Conservation (phyloP, 2,797 vertebrate species). For the Liasis olivaceus region DNA sequence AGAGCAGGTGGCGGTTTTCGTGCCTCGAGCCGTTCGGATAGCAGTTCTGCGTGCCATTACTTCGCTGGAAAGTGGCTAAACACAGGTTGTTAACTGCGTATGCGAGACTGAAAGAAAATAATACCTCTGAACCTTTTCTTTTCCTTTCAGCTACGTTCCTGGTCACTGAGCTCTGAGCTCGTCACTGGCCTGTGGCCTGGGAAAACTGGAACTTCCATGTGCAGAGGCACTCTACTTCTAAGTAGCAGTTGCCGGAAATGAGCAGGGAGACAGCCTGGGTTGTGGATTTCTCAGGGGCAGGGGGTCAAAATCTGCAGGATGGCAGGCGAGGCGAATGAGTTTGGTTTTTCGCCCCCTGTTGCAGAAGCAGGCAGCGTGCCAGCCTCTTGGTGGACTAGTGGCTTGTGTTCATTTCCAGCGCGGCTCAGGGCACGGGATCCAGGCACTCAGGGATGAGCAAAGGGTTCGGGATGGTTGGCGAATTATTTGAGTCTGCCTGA, state of each 20-base stretch:
- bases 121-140: neutral
- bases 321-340: neutral
- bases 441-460: neutral
- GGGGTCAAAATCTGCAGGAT: neutral
- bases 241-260: neutral
- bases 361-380: neutral
- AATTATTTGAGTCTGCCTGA: neutral
- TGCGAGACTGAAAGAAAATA: neutral
- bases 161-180: neutral
- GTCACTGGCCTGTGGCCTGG: neutral
- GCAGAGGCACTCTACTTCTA: neutral
- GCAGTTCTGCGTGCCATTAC: rapidly evolving
- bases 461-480: neutral
- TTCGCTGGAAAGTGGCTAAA: neutral
- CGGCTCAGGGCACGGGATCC: no score
- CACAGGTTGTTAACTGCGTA: neutral
- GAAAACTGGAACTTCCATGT: neutral
- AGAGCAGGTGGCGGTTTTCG: neutral
- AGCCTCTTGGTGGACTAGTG: neutral
- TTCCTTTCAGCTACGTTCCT: neutral
- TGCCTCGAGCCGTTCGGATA: neutral
- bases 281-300: neutral
- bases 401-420: neutral
- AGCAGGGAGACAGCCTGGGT: neutral
- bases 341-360: neutral